Conservation (phyloP, 2,888 invertebrate genomes). For the Sepiola atlantica region DNA sequence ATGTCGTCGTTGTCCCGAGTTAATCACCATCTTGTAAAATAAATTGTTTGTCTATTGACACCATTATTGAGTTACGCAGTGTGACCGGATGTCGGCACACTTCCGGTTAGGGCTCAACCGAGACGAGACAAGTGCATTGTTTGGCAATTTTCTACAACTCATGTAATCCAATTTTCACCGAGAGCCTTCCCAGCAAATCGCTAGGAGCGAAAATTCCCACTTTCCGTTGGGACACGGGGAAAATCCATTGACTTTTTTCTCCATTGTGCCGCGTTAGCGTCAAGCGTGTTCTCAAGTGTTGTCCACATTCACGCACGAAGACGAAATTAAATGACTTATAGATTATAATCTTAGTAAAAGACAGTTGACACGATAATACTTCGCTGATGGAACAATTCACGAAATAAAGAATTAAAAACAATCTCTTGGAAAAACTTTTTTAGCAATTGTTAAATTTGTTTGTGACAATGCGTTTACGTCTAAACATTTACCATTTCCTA, state of each 20-base stretch:
- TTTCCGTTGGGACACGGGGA: background rate
- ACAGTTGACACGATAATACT: too few species aligned
- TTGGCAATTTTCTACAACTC: background rate
- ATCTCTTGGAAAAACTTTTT: too few species aligned
- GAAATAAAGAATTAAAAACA: too few species aligned
- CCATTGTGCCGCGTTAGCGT: background rate
- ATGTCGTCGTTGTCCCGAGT: background rate
- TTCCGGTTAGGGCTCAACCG: background rate
- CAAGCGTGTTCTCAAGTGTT: background rate
- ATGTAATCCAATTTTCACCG: background rate
- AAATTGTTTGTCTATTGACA: constrained; percentile 32
- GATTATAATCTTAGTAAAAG: background rate
- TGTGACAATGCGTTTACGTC: too few species aligned
- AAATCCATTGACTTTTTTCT: background rate
- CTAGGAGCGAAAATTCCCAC: background rate
- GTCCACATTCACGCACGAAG: background rate
- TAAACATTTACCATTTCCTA: too few species aligned
- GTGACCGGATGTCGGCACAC: background rate
- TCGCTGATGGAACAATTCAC: background rate
- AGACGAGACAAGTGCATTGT: background rate
- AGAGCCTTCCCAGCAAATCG: background rate
- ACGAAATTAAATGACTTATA: background rate
- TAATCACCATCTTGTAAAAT: background rate
- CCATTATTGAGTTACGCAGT: background rate
- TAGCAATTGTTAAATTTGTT: too few species aligned